phyloP scores from a whole-genome alignment of 2,888 invertebrate species.

The Meghimatium bilineatum region DNA sequence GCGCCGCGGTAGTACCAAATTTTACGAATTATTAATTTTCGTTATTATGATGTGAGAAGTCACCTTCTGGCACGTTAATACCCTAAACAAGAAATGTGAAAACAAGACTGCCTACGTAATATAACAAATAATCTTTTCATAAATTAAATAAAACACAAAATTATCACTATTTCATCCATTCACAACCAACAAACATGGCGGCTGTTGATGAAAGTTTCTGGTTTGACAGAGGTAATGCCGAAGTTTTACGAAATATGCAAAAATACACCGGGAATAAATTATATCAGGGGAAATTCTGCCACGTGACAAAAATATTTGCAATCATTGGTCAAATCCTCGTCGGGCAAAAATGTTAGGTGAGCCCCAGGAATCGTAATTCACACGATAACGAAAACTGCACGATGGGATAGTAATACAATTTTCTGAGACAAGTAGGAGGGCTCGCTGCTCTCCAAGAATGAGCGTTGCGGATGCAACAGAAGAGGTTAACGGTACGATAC shows the following conservation, averaged over 20 bases:
- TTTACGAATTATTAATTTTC: conserved; percentile 50
- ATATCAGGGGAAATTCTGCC: conserved; percentile 65
- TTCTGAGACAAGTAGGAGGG: not conserved
- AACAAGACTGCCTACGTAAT: conserved; percentile 52
- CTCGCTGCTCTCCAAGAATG: not conserved
- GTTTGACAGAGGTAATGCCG: conserved; percentile 75
- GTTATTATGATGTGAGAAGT: conserved; percentile 52
- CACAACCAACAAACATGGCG: conserved; percentile 89
- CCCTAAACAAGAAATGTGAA: conserved; percentile 28
- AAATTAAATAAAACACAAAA: conserved; percentile 46
- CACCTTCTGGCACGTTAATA: conserved; percentile 45
- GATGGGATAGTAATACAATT: conserved; percentile 53
- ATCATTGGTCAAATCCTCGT: conserved; percentile 55
- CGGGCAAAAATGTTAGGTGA: conserved; percentile 42
- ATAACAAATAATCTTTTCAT: conserved; percentile 47
- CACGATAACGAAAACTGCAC: conserved; percentile 50
- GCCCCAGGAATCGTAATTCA: conserved; percentile 50
- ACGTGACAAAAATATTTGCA: conserved; percentile 58
- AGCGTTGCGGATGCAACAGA: conserved; percentile 45
- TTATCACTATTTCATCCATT: conserved; percentile 44
- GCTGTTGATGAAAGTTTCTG: conserved; percentile 80
- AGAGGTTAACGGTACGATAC: conserved; percentile 49
- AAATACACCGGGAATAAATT: conserved; percentile 69
- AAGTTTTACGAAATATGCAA: conserved; percentile 72
- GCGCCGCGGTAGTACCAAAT: conserved; percentile 40